Evolutionary conservation across 1,140 invertebrate genomes (phyloP).

Genomic region (Aradophagus sp.): DNA sequence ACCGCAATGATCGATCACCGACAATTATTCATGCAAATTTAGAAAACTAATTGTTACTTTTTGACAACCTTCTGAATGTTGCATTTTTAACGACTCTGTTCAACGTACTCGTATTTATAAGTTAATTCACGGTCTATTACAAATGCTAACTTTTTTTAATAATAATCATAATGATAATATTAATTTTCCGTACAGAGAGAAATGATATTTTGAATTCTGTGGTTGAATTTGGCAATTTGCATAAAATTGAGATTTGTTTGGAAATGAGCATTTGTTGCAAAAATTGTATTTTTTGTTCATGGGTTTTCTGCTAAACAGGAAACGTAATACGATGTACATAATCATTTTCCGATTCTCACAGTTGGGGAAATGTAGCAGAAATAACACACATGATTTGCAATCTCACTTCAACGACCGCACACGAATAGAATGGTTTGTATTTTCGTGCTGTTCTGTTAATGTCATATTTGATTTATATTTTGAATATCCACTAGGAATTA

Average conservation of each 20-base stretch:
- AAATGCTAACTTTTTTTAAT: no score
- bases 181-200: no score
- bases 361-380: slow-evolving; percentile 50
- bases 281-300: slow-evolving; percentile 25
- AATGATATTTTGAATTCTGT: no score
- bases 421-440: slow-evolving; percentile 33
- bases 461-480: slow-evolving; percentile 55
- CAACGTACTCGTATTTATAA: no score
- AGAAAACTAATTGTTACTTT: slow-evolving; percentile 9
- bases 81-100: no score
- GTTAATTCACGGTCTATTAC: no score
- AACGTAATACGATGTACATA: slow-evolving; percentile 40
- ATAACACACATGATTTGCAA: slow-evolving; percentile 55
- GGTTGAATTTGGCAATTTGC: no score
- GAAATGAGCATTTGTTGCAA: slow-evolving; percentile 9
- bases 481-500: slow-evolving; percentile 41
- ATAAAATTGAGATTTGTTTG: no score
- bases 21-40: slow-evolving; percentile 15
- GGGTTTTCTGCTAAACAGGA: slow-evolving; percentile 25
- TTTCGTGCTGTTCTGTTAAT: slow-evolving; percentile 37
- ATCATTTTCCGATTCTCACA: slow-evolving; percentile 53
- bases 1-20: slow-evolving; percentile 13
- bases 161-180: no score
- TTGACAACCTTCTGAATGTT: slow-evolving; percentile 2
- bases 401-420: slow-evolving; percentile 34